Evolutionary conservation across 2,113 vertebrate genomes (phyloP), one percentile per base, ranked within the genome.

Genomic region (Pterocles orientalis): DNA sequence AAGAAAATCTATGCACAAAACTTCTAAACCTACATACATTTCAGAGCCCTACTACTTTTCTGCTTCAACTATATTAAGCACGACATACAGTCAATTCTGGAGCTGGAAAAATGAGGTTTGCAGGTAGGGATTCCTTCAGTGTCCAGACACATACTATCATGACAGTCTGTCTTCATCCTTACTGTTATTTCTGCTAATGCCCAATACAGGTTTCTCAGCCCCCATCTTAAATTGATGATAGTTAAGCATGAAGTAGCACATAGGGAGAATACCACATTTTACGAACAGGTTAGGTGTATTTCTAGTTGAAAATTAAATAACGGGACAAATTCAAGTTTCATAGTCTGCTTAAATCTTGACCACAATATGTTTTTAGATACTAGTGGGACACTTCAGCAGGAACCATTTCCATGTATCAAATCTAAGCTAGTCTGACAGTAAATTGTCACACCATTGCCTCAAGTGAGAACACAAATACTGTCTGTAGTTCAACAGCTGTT

Each of bases 221-320:
- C 48, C 17, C 0, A 0, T 70, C 65, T 60, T 83, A 60, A 75
- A 75, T 0, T 69, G 14, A 75, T 64, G 23, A 25, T 6, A 81
- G n/a, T 47, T 71, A 93, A 69, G 53, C 18, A 48, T 6, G 18
- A 26, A 88, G 50, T 20, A 90, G 36, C 64, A 62, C 10, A 54
- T 0, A 75, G 34, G 53, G 64, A 86, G 13, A 78, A 86, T 16
- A 79, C 2, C 8, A 36, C 13, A 57, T 57, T 71, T 75, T 48
- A 47, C 53, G 19, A 88, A 45, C 53, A 79, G 14, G 16, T 48
- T 43, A 71, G 29, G 12, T 69, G 14, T 36, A 76, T n/a, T 88
- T 68, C 39, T 11, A 50, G 21, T 4, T 76, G 66, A 45, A 90
- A 86, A 88, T 36, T 3, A 82, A 93, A 64, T 41, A 47, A 81